A percentile compares a stretch with the other conserved stretches of the same genome.
Conservation (phyloP, 2,797 vertebrate species). For the Heliangelus exortis region DNA sequence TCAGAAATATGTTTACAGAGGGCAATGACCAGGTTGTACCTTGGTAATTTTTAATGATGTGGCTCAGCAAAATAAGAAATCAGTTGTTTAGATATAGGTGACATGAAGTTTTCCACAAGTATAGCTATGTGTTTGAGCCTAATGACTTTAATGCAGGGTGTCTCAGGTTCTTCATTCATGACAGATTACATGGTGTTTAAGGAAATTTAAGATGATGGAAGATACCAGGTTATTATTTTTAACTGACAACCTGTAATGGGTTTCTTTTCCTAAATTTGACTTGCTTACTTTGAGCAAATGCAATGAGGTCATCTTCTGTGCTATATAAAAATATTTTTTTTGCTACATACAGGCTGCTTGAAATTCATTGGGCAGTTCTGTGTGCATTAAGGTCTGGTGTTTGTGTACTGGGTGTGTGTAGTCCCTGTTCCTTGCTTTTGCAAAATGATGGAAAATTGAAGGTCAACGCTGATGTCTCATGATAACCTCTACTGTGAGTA, state of each 20-base stretch:
- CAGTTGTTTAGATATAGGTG: background rate
- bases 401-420: background rate
- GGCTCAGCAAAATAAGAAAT: background rate
- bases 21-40: background rate
- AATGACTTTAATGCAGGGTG: background rate
- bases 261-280: background rate
- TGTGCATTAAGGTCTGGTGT: background rate
- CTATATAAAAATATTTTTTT: background rate
- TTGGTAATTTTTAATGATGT: background rate
- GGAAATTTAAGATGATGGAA: background rate
- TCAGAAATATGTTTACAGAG: background rate
- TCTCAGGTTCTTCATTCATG: background rate
- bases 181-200: background rate
- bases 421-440: background rate
- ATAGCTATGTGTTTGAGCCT: background rate
- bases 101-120: background rate
- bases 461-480: background rate
- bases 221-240: background rate
- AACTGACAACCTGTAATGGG: background rate
- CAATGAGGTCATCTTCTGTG: background rate
- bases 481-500: background rate
- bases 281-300: background rate
- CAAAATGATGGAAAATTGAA: background rate
- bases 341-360: background rate
- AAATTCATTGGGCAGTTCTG: background rate